Evolutionary conservation across 2,113 vertebrate species (phyloP).

Genomic region (Uria lomvia): DNA sequence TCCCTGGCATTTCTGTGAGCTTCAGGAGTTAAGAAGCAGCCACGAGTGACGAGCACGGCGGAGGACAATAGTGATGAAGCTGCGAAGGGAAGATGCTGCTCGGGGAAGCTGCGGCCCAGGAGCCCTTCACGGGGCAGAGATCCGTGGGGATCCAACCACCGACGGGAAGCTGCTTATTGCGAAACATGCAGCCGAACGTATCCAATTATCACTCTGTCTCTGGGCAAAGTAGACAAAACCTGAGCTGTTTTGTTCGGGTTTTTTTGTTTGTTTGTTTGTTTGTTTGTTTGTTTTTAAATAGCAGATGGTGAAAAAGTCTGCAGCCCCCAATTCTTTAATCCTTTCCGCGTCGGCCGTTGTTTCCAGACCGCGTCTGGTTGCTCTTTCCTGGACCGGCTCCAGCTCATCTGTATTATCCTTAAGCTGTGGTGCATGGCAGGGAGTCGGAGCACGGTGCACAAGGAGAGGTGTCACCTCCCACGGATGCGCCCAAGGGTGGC

Average conservation of each 20-base stretch:
- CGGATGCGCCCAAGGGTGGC: not conserved
- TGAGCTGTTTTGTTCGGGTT: not conserved
- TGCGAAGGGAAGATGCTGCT: not conserved
- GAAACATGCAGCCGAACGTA: not conserved
- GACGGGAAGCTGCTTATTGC: not conserved
- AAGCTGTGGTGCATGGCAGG: not conserved
- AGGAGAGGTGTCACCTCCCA: not conserved
- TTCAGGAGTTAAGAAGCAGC: not conserved
- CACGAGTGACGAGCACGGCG: accelerated
- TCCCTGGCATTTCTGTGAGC: not conserved
- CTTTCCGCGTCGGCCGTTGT: not conserved
- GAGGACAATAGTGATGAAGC: not conserved
- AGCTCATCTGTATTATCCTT: not conserved
- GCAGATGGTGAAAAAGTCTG: slow-evolving; percentile 38
- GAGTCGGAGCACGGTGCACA: accelerated
- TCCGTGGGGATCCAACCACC: not conserved
- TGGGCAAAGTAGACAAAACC: slow-evolving; percentile 46
- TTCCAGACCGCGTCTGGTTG: slow-evolving; percentile 27
- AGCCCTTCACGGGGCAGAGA: not conserved
- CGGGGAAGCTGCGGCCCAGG: not conserved
- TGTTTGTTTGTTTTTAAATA: not conserved
- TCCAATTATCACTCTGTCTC: slow-evolving; percentile 43
- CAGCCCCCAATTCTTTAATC: slow-evolving; percentile 36
- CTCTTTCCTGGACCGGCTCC: slow-evolving; percentile 6
- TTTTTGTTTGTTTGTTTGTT: not conserved